These are phyloP conservation scores for Drosophila nannoptera DNA, from an alignment of 1,140 invertebrate genomes.

Conservation along the genomic window DNA sequence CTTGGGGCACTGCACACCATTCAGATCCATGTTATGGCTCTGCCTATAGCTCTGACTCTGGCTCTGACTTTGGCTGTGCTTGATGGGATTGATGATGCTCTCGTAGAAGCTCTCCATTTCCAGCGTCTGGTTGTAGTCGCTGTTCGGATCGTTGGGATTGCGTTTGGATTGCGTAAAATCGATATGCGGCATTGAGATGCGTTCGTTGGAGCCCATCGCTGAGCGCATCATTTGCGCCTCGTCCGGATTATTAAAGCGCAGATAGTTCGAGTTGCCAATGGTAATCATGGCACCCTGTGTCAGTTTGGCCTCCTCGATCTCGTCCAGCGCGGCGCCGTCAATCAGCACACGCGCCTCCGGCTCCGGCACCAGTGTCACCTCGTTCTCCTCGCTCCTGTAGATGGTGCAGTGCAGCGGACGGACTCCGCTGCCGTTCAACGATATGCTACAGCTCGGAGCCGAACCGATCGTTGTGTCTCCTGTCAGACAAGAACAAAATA, in stretches of 20 bases:
- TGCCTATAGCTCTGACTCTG: slow-evolving; percentile 5
- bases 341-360: slow-evolving; percentile 68
- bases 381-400: slow-evolving; percentile 83
- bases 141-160: neutral
- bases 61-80: neutral
- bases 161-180: slow-evolving; percentile 67
- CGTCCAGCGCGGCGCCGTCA: slow-evolving; percentile 62
- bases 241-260: slow-evolving; percentile 93
- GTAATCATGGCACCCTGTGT: slow-evolving; percentile 90
- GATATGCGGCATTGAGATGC: slow-evolving; percentile 86
- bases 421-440: slow-evolving; percentile 89
- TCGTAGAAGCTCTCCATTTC: slow-evolving; percentile 72
- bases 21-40: slow-evolving; percentile 70
- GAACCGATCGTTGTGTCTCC: slow-evolving; percentile 88
- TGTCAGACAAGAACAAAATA: slow-evolving; percentile 75
- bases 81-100: slow-evolving; percentile 63
- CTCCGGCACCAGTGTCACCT: slow-evolving; percentile 88
- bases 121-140: slow-evolving; percentile 36
- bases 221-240: slow-evolving; percentile 90
- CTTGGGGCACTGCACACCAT: slow-evolving; percentile 84
- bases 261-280: slow-evolving; percentile 91
- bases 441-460: slow-evolving; percentile 87
- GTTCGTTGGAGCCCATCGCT: slow-evolving; percentile 79
- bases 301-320: slow-evolving; percentile 62
- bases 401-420: slow-evolving; percentile 90